phyloP scores from a whole-genome alignment of 2,113 vertebrate genomes.

The Catharus fuscescens region DNA sequence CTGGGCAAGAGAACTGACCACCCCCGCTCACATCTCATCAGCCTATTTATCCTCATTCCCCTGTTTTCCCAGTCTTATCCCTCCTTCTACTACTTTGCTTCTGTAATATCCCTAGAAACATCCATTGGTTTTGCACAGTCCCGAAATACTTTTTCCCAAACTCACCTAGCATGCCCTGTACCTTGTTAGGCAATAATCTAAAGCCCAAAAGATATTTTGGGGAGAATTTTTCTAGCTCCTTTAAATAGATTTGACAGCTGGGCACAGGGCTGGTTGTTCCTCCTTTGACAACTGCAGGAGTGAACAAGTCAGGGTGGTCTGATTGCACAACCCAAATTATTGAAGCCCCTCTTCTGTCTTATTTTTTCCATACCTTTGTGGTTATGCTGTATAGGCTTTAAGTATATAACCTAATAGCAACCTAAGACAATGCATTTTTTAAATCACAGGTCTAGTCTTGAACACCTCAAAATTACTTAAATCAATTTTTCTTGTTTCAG shows the following conservation, averaged over 20 bases:
- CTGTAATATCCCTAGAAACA: not conserved
- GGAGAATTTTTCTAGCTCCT: not conserved
- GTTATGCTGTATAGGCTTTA: not conserved
- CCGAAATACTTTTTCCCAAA: not conserved
- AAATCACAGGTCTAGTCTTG: not conserved
- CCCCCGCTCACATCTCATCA: not conserved
- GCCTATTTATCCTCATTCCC: not conserved
- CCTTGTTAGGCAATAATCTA: not conserved
- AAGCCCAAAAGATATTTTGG: not conserved
- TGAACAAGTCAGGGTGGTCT: not conserved
- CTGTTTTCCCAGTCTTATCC: not conserved
- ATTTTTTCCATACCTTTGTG: not conserved
- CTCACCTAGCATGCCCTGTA: not conserved
- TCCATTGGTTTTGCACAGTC: not conserved
- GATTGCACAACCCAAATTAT: not conserved
- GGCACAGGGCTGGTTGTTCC: fast-evolving
- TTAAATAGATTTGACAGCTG: not conserved
- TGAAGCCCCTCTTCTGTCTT: not conserved
- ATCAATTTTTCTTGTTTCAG: not conserved
- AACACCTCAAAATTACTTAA: not conserved
- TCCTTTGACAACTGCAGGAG: not conserved
- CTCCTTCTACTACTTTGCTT: not conserved
- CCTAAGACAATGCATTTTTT: not conserved
- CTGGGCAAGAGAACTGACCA: fast-evolving
- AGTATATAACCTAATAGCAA: not conserved